A percentile compares a stretch with the other conserved stretches of the same genome.
Evolutionary conservation across 2,113 vertebrate species (phyloP).

Genomic region (Megaceryle torquata): DNA sequence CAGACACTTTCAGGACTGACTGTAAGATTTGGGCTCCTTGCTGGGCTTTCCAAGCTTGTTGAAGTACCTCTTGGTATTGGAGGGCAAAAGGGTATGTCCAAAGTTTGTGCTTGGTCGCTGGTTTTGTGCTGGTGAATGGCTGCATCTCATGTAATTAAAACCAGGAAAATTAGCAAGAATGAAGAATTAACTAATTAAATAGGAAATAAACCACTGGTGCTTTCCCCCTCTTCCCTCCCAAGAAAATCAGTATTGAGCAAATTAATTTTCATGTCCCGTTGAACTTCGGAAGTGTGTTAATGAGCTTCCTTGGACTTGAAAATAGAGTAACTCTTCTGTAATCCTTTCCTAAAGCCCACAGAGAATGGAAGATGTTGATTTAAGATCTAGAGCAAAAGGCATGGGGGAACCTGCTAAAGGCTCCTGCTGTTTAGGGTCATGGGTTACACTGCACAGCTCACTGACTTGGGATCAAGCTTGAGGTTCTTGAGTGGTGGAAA

Average conservation of each 20-base stretch:
- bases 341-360: not conserved
- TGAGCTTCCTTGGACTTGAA: not conserved
- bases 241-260: not conserved
- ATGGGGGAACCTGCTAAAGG: not conserved
- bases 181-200: not conserved
- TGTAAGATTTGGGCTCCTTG: not conserved
- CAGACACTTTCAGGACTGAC: not conserved
- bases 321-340: not conserved
- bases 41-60: not conserved
- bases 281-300: not conserved
- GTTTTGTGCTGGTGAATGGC: not conserved
- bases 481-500: constrained; percentile 76
- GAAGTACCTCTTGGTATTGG: not conserved
- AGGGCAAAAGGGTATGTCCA: not conserved
- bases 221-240: not conserved
- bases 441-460: constrained; percentile 60
- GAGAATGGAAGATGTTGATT: constrained; percentile 31
- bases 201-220: not conserved
- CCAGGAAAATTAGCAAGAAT: not conserved
- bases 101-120: not conserved
- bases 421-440: constrained; percentile 53
- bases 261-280: not conserved
- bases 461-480: constrained; percentile 69
- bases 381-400: not conserved
- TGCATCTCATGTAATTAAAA: not conserved